Evolutionary conservation across 2,113 vertebrate species (phyloP), one percentile per base, ranked within the genome.

Genomic region (Shinisaurus crocodilurus): DNA sequence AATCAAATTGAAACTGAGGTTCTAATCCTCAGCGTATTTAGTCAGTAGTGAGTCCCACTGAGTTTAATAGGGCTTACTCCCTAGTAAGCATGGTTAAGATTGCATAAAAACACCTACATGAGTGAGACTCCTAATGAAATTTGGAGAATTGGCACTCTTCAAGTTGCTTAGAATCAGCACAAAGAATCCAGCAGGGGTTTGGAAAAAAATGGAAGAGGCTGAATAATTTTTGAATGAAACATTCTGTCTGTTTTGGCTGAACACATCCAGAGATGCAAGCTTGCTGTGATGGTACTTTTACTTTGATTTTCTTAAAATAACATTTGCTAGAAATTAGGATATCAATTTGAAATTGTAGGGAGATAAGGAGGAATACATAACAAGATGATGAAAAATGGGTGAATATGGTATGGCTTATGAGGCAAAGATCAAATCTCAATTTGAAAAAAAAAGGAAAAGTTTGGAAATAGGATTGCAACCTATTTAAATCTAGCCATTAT

Each of bases 171-270:
- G 86, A 89, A 74, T 34, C 3, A 6, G 3, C 13, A 72, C n/a
- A 29, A 45, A 77, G 76, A 29, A 27, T 3, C 67, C 20, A 40
- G 45, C 0, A 32, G 54, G 6, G 2, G 0, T 5, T 32, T 85
- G 40, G 74, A 79, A 86, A 16, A 54, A 0, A 0, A 32, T 54
- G 70, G 15, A 15, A 80, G 89, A 85, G 6, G 16, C 10, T n/a
- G 48, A 20, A 12, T 90, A 15, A 32, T 90, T 93, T 92, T 81
- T 70, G 15, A 37, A 15, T 89, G 34, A 89, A 92, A 12, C 5
- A 50, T 86, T 88, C 10, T 93, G 20, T 90, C 37, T n/a, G 2
- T 60, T 84, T 10, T 89, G 0, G 0, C 7, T 20, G 67, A 67
- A 6, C 13, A 8, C 1, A 63, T 13, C 48, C 40, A 54, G 67